A percentile compares a stretch with the other conserved stretches of the same genome.
Conservation (phyloP, 1,140 invertebrate genomes). For the roundworm (Caenorhabditis elegans) region DNA sequence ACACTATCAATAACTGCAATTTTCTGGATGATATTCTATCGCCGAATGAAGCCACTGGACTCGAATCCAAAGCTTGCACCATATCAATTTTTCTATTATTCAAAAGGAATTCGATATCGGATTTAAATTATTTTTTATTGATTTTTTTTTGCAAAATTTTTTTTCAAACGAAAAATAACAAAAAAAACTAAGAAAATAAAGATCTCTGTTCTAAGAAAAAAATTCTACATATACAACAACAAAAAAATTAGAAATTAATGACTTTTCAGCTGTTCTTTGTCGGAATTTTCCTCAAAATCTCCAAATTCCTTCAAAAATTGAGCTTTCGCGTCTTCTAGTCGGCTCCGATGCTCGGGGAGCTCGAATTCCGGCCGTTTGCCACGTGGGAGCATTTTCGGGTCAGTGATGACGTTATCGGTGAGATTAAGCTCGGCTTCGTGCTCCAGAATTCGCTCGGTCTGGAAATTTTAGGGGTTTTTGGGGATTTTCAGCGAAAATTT, state of each 20-base stretch:
- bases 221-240: no score
- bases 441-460: slow-evolving; percentile 62
- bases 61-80: slow-evolving; percentile 26
- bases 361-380: slow-evolving; percentile 14
- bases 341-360: background rate
- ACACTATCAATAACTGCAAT: background rate
- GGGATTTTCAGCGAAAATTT: background rate
- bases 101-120: slow-evolving; percentile 23
- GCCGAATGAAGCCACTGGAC: slow-evolving; percentile 23
- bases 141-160: background rate
- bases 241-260: background rate
- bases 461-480: background rate
- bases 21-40: slow-evolving; percentile 37
- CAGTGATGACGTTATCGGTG: slow-evolving; percentile 49
- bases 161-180: background rate
- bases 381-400: slow-evolving; percentile 61
- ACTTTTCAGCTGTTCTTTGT: background rate
- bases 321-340: background rate
- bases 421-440: slow-evolving; percentile 53
- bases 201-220: slow-evolving; percentile 12
- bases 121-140: slow-evolving; percentile 33
- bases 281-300: background rate
- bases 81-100: slow-evolving; percentile 26
- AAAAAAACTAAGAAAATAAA: background rate
- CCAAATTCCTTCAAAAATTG: slow-evolving; percentile 11